Conservation (phyloP, 2,797 vertebrate species). For the Apogon talboti region DNA sequence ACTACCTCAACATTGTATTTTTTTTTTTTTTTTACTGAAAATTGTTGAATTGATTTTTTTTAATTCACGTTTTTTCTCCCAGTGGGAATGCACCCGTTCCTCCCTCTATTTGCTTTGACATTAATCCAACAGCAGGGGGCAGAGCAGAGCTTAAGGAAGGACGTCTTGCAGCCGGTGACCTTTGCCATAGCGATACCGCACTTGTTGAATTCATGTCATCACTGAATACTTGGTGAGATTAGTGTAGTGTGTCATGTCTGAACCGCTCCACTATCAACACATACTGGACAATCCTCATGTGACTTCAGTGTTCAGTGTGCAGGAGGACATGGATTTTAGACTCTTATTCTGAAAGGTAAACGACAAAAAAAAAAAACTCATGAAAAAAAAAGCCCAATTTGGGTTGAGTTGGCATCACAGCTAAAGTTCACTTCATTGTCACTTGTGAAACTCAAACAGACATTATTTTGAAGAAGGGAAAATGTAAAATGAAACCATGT, state of each 20-base stretch:
- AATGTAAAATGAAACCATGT: neutral
- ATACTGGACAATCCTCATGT: neutral
- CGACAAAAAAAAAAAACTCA: conserved; percentile 7
- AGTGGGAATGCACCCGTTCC: neutral
- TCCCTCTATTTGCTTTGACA: neutral
- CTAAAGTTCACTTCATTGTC: neutral
- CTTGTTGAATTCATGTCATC: conserved; percentile 23
- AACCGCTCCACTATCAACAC: conserved; percentile 3
- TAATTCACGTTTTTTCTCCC: neutral
- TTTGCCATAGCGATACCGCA: conserved; percentile 21
- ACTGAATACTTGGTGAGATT: conserved; percentile 14
- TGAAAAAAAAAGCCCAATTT: neutral
- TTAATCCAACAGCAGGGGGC: conserved; percentile 57
- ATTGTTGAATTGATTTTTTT: neutral
- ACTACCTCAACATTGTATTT: conserved; percentile 1
- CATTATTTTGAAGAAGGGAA: neutral
- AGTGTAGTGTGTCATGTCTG: conserved; percentile 7
- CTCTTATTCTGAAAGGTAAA: neutral
- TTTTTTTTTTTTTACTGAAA: too few species aligned
- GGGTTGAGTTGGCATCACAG: neutral
- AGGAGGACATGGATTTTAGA: conserved; percentile 6
- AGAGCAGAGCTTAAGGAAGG: conserved; percentile 40
- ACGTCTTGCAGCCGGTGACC: conserved; percentile 33
- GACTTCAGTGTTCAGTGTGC: neutral
- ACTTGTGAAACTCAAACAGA: neutral